A percentile compares a stretch with the other conserved stretches of the same genome.
Conservation (phyloP, 2,113 vertebrate species). For the human (Homo sapiens) region GRCh38 chr18:67759001-67759500, state of each 20-base stretch:
- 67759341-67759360: not conserved
- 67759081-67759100: not conserved
- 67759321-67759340: not conserved
- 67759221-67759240: not conserved
- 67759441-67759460: no score
- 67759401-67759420: not conserved
- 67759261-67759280: not conserved
- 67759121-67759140: not conserved
- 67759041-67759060: not conserved
- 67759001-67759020: not conserved
- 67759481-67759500: not conserved
- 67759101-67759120: not conserved
- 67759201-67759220: not conserved
- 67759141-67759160: fast-evolving
- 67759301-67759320: not conserved
- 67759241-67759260: not conserved
- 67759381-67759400: no score
- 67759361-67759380: no score
- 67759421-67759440: no score
- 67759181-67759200: no score
- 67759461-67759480: not conserved
- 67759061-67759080: not conserved
- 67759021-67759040: not conserved
- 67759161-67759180: not conserved
- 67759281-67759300: not conserved